Evolutionary conservation across 2,113 vertebrate species (phyloP).

Genomic region (Cebidichthys violaceus): DNA sequence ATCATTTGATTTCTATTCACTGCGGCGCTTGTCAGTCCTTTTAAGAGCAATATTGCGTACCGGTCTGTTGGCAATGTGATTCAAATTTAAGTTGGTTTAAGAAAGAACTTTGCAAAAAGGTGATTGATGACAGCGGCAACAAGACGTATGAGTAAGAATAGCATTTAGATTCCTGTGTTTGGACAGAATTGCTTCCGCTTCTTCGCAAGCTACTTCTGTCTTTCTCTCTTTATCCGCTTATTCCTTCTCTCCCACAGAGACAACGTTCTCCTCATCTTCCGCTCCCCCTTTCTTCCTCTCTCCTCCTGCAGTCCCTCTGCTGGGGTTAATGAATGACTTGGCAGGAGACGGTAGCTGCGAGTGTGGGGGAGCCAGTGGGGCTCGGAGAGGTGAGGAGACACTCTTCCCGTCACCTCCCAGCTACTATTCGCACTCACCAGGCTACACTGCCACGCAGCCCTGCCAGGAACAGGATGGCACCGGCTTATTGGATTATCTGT

Average conservation of each 20-base stretch:
- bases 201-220: conserved; percentile 6
- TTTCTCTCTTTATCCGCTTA: conserved; percentile 59
- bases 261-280: conserved; percentile 55
- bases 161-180: conserved; percentile 33
- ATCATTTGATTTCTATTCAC: conserved; percentile 47
- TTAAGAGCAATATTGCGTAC: conserved; percentile 9
- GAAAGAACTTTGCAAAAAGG: conserved; percentile 22
- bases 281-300: conserved; percentile 52
- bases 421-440: conserved; percentile 71
- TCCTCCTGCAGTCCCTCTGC: conserved; percentile 59
- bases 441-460: conserved; percentile 43
- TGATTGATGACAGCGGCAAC: conserved; percentile 49
- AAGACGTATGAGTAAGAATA: conserved; percentile 48
- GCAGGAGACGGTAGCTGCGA: conserved; percentile 68
- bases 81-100: conserved; percentile 26
- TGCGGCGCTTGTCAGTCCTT: conserved; percentile 20
- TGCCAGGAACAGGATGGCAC: conserved; percentile 73
- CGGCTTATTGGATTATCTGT: conserved; percentile 72
- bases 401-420: conserved; percentile 76
- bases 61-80: conserved; percentile 10
- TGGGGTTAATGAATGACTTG: conserved; percentile 78
- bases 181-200: conserved; percentile 20
- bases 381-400: conserved; percentile 69
- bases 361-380: conserved; percentile 58
- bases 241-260: conserved; percentile 60